A percentile compares a stretch with the other conserved stretches of the same genome.
Conservation (phyloP, 2,113 vertebrate genomes). For the Elachura formosa region DNA sequence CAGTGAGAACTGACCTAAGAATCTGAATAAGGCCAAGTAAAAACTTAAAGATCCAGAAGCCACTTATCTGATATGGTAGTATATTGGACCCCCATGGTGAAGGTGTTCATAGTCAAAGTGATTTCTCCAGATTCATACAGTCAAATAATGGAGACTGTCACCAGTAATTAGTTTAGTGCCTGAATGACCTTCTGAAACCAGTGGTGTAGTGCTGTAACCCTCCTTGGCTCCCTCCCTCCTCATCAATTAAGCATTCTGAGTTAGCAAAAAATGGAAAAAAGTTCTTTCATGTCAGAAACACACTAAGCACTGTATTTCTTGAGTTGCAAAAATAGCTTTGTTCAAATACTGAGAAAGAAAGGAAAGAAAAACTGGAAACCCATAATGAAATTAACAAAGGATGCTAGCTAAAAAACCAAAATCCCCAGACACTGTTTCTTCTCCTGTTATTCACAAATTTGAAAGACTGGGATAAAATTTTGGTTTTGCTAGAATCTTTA, state of each 20-base stretch:
- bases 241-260: neutral
- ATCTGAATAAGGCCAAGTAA: neutral
- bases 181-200: neutral
- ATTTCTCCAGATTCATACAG: neutral
- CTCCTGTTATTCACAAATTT: neutral
- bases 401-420: neutral
- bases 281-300: neutral
- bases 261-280: neutral
- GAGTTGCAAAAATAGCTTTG: neutral
- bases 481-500: neutral
- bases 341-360: neutral
- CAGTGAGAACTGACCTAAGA: slow-evolving; percentile 35
- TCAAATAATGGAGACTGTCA: neutral
- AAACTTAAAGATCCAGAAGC: neutral
- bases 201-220: neutral
- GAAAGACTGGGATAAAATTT: neutral
- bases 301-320: neutral
- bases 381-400: neutral
- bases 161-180: neutral
- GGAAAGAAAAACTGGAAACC: neutral
- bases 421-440: neutral
- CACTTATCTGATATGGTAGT: neutral
- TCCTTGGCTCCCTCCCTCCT: neutral
- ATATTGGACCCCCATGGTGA: neutral
- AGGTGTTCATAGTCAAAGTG: neutral